Base-by-base conservation (phyloP, 2,888 invertebrate species). In the Aphodius granarius region DNA sequence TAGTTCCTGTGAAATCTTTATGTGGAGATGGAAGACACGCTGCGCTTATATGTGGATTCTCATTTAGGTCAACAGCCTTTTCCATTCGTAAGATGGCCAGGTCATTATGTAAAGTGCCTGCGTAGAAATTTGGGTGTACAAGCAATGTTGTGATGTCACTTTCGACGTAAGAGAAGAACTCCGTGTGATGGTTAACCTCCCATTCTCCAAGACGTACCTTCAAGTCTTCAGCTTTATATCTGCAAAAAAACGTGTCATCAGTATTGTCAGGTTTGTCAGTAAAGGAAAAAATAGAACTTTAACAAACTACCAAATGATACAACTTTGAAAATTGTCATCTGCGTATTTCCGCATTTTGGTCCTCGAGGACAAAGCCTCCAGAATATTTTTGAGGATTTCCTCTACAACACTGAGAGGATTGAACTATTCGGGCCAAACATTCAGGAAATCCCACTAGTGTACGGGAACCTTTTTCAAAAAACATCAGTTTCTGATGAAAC, bases 151-250 rank as follows among this genome's bases (percentile, higher is more conserved):
- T 89, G 0, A 97, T 92, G 85, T 95, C 95, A 78, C 95, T 91
- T 88, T 97, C 97, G 80, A 96, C 93, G 87, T 97, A 96, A 0
- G 97, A 96, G 87, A 93, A 97, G 88, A 97, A 97, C 87, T 97
- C 97, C 0, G 96, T 96, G 84, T 97, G 97, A 83, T 96, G 95
- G 85, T 97, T 97, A 0, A 97, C 97, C 86, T 97, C 97, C 97
- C 97, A 97, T 89, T 97, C 97, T 66, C 97, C 97, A 68, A 97
- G 90, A 76, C 97, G 93, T 3, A 95, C 94, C 80, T 96, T 91
- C 70, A 97, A 88, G 84, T 97, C 96, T 80, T 92, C 93, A 21
- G 94, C 92, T 81, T 93, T 92, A 88, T 95, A 94, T 79, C 95
- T 95, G 86, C 62, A 89, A 83, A 71, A 63, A 77, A 72, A 72